Evolutionary conservation across 1,140 invertebrate species (phyloP).

Genomic region (Apocrypta bakeri): DNA sequence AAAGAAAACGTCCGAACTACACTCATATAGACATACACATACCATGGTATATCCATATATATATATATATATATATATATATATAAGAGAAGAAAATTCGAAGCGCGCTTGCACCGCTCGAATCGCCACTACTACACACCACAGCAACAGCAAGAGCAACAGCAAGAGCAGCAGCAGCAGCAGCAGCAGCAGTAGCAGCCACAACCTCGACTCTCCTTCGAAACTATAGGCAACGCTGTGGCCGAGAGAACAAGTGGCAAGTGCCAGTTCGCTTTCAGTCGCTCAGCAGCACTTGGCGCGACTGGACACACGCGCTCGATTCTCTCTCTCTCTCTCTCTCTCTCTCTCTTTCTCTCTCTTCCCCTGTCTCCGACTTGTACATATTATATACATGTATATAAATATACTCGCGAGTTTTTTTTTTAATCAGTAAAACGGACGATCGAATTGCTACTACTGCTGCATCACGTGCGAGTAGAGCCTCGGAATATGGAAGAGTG

Average conservation of each 20-base stretch:
- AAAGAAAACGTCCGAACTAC: too few relatives aligned
- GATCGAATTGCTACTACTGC: neutral
- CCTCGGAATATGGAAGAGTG: conserved; percentile 1
- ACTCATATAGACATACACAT: too few relatives aligned
- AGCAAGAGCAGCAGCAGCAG: conserved; percentile 17
- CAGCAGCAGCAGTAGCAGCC: conserved; percentile 9
- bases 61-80: too few relatives aligned
- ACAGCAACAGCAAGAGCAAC: neutral
- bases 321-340: neutral
- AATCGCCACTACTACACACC: neutral
- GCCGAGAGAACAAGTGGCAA: conserved; percentile 52
- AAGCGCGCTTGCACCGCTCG: neutral
- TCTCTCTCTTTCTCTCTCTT: neutral
- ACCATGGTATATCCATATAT: too few relatives aligned
- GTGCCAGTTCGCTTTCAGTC: conserved; percentile 61
- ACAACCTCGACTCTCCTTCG: neutral
- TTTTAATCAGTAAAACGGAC: neutral
- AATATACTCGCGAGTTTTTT: neutral
- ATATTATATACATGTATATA: too few relatives aligned
- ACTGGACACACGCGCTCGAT: conserved; percentile 52
- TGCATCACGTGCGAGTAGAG: neutral
- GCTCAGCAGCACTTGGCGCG: conserved; percentile 65
- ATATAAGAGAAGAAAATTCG: neutral
- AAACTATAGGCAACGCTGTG: conserved; percentile 19
- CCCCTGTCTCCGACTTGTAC: too few relatives aligned